These are phyloP conservation scores for Synanthedon myopaeformis DNA, from an alignment of 2,888 invertebrate genomes.

Conservation along the genomic window DNA sequence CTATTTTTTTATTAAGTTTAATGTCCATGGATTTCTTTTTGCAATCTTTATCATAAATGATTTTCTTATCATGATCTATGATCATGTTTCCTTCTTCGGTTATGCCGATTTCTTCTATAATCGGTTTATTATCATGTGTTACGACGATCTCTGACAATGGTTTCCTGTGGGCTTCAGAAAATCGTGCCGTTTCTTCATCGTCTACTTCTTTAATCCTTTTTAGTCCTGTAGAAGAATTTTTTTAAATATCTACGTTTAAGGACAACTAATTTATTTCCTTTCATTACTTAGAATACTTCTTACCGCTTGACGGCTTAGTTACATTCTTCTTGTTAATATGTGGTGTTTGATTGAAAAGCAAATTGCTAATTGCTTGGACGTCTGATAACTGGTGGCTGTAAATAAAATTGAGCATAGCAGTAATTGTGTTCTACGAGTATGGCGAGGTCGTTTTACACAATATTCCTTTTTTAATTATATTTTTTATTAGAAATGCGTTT, in stretches of 20 bases:
- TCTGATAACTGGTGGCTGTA: conserved; percentile 22
- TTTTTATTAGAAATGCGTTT: too few species aligned
- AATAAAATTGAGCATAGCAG: background rate
- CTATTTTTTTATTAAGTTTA: background rate
- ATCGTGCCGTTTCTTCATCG: conserved; percentile 11
- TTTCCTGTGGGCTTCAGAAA: conserved; percentile 25
- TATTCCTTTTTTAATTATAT: too few species aligned
- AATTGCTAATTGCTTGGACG: conserved; percentile 31
- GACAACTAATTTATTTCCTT: background rate
- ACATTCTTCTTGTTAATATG: conserved; percentile 19
- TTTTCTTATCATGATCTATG: conserved; percentile 35
- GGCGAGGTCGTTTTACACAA: too few species aligned
- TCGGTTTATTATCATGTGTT: conserved; percentile 15
- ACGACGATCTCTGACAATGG: conserved; percentile 46
- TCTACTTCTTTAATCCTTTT: conserved; percentile 20
- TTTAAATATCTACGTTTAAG: background rate
- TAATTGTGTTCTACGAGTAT: too few species aligned
- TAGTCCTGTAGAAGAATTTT: background rate
- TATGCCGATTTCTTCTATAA: conserved; percentile 14
- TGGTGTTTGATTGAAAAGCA: conserved; percentile 36
- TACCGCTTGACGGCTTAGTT: conserved; percentile 8
- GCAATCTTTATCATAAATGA: conserved; percentile 16
- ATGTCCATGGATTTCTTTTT: background rate
- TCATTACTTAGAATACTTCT: background rate
- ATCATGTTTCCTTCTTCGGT: conserved; percentile 24